Evolutionary conservation across 1,140 invertebrate genomes (phyloP), one percentile per base, ranked within the genome.

Genomic region (Eumaeus atala): DNA sequence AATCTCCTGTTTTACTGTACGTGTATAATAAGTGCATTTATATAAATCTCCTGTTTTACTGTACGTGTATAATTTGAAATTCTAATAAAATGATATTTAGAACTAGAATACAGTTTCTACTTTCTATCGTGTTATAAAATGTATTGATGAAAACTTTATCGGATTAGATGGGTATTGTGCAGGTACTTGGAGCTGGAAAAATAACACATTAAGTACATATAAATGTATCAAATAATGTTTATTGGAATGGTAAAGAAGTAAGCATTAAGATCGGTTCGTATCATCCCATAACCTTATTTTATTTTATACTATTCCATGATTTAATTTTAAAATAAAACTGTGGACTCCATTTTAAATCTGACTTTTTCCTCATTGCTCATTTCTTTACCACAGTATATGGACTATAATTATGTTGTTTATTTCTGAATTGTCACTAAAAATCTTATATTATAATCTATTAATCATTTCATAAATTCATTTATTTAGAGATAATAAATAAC

Each of bases 21-120:
- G 51, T n/a, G n/a, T n/a, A n/a, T 76, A 82, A 69, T 74, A 81
- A 81, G 75, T 84, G 76, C 76, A 70, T 74, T 62, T 66, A 67
- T 68, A 67, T 72, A 73, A 69, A 66, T 69, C 64, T 68, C 64
- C 61, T 66, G 66, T 71, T 66, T 68, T 66, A 71, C 51, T 62
- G 58, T 64, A 63, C 51, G 36, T 59, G 57, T 64, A 66, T 63
- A 62, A 62, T 58, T 63, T 47, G 58, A 66, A 57, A 58, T 54
- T 61, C 42, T 66, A 28, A 59, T 55, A 59, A 66, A 14, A 42
- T 42, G 21, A 44, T 18, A 49, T 28, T 44, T 37, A 51, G 12
- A 44, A 44, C 12, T 44, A 44, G 40, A 17, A 17, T 53, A 53
- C 51, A 53, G 42, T 53, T 21, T 53, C 51, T 53, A 53, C 38